Evolutionary conservation across 2,113 vertebrate species (phyloP).

Genomic region (Alligator mississippiensis): DNA sequence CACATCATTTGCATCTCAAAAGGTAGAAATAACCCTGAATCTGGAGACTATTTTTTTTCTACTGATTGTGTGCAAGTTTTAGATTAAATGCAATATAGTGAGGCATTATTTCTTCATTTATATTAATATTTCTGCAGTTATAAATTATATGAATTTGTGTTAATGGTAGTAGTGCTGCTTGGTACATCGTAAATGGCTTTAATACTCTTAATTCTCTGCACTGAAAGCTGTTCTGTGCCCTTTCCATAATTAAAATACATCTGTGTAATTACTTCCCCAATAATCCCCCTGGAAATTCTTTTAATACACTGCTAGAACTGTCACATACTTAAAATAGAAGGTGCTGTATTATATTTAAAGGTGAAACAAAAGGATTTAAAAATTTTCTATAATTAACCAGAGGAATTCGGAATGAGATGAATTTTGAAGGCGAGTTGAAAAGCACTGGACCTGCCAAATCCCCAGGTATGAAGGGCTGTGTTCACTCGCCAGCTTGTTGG

Average conservation of each 20-base stretch:
- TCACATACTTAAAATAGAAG: neutral
- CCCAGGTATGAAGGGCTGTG: neutral
- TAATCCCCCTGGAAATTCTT: constrained; percentile 6
- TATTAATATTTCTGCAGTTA: neutral
- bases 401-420: neutral
- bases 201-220: neutral
- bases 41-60: neutral
- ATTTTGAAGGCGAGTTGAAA: neutral
- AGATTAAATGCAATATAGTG: neutral
- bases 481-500: neutral
- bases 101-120: neutral
- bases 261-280: constrained; percentile 1
- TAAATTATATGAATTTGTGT: neutral
- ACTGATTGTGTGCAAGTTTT: neutral
- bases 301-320: neutral
- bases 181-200: neutral
- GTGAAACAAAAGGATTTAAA: neutral
- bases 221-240: neutral
- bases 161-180: neutral
- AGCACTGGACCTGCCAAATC: neutral
- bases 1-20: neutral
- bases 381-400: neutral
- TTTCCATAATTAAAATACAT: neutral
- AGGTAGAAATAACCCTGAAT: neutral
- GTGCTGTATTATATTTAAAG: neutral